Evolutionary conservation across 2,113 vertebrate species (phyloP), one percentile per base, ranked within the genome.

Genomic region (Panurus biarmicus): DNA sequence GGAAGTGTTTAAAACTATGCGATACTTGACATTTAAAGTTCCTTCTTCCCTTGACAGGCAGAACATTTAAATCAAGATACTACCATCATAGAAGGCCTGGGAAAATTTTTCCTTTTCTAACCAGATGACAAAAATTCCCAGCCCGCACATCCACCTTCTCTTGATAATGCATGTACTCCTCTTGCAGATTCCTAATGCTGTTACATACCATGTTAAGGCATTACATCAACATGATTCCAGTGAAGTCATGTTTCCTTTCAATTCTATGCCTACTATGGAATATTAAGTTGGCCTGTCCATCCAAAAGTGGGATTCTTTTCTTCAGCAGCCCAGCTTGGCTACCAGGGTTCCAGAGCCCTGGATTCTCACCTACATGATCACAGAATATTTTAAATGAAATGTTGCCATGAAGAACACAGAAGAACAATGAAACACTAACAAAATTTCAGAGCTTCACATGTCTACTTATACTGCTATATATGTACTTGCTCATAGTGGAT

Each of bases 1-100:
- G 94, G 91, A 95, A 95, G 67, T 61, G 54, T 81, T 95, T 71
- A 77, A 93, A 90, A 91, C 40, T 38, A 85, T 16, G 57, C 26
- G 64, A 90, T 51, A 83, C 87, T 88, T 91, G 54, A 90, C 48
- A 74, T 69, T 71, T 72, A 24, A 93, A 94, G 60, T 56, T 67
- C 71, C 70, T 81, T 87, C 69, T 90, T 90, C 79, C 82, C 64
- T 70, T 77, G 75, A 90, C 71, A 83, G 44, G n/a, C 50, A 86
- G 64, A 88, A 88, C 35, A 72, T 70, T 88, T 88, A 90, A 92
- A 92, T 90, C 64, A 76, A 83, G 51, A 60, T 23, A 79, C 6
- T 74, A 38, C n/a, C 36, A 88, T 16, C 60, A 31, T 0, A 77
- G 45, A 62, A 31, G 21, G 40, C 33, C 35, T 73, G 87, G n/a